Percentiles rank a stretch among this genome's conserved stretches.
Evolutionary conservation across 2,797 vertebrate species (phyloP).

Genomic region (Fundulus diaphanus): DNA sequence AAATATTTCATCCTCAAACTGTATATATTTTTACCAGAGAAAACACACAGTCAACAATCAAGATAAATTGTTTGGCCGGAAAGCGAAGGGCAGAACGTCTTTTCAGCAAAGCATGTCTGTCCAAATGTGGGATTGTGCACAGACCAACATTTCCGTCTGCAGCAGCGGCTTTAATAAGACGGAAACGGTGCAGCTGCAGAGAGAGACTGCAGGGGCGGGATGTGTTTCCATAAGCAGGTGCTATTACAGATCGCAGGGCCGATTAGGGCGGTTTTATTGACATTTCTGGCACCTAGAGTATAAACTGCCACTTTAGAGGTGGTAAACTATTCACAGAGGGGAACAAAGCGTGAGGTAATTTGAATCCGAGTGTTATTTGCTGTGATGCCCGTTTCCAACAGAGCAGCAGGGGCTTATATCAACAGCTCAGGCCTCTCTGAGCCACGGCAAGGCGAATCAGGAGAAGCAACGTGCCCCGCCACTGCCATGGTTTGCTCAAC

Average conservation of each 20-base stretch:
- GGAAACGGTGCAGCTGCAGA: constrained; percentile 63
- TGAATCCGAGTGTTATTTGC: constrained; percentile 43
- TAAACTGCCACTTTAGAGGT: constrained; percentile 68
- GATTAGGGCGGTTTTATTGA: constrained; percentile 77
- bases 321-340: constrained; percentile 57
- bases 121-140: constrained; percentile 49
- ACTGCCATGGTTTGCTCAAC: constrained; percentile 68
- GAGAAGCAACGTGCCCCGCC: constrained; percentile 60
- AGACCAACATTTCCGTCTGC: constrained; percentile 56
- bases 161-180: constrained; percentile 51
- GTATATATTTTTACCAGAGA: background rate
- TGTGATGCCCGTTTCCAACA: constrained; percentile 55
- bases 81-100: constrained; percentile 47
- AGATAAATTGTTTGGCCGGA: constrained; percentile 15
- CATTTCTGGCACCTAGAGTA: constrained; percentile 75
- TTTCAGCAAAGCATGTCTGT: constrained; percentile 48
- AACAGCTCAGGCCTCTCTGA: constrained; percentile 36
- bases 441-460: constrained; percentile 46
- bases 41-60: constrained; percentile 10
- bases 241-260: constrained; percentile 67
- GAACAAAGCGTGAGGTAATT: constrained; percentile 53
- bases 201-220: constrained; percentile 67
- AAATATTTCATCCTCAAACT: background rate
- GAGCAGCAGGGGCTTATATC: constrained; percentile 41
- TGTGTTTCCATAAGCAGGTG: constrained; percentile 77